These are phyloP conservation scores for Propithecus deckenii DNA, from an alignment of 2,797 vertebrate genomes.

Conservation along the genomic window DNA sequence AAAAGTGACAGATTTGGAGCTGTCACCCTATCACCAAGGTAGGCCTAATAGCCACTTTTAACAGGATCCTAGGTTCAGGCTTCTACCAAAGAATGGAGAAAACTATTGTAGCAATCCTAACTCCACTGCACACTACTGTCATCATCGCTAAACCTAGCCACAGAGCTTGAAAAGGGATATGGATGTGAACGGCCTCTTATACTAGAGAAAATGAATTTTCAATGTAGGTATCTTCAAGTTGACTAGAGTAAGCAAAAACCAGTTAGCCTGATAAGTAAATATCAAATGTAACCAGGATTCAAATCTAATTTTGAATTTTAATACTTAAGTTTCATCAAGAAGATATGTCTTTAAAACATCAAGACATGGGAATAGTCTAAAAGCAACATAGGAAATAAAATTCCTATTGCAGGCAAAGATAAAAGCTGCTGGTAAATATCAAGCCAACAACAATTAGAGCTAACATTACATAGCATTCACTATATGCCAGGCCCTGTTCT, in stretches of 20 bases:
- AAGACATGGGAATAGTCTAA: background rate
- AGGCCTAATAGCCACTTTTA: background rate
- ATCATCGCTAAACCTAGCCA: background rate
- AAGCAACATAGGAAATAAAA: background rate
- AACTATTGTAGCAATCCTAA: background rate
- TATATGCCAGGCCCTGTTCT: background rate
- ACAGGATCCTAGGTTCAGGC: background rate
- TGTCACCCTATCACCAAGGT: background rate
- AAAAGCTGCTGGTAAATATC: background rate
- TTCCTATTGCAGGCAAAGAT: background rate
- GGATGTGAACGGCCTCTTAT: background rate
- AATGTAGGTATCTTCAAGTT: background rate
- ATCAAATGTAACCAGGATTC: background rate
- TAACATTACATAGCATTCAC: background rate
- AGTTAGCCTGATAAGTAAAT: background rate
- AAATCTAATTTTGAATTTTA: background rate
- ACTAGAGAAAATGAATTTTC: background rate
- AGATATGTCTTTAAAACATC: background rate
- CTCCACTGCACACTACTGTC: rapidly evolving
- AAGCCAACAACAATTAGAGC: background rate
- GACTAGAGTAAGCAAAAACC: background rate
- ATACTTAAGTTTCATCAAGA: background rate
- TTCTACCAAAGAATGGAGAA: background rate
- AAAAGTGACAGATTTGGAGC: background rate
- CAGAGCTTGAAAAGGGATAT: rapidly evolving